These are phyloP conservation scores for Tricholaema leucomelas DNA, from an alignment of 2,113 vertebrate species.

Conservation along the genomic window DNA sequence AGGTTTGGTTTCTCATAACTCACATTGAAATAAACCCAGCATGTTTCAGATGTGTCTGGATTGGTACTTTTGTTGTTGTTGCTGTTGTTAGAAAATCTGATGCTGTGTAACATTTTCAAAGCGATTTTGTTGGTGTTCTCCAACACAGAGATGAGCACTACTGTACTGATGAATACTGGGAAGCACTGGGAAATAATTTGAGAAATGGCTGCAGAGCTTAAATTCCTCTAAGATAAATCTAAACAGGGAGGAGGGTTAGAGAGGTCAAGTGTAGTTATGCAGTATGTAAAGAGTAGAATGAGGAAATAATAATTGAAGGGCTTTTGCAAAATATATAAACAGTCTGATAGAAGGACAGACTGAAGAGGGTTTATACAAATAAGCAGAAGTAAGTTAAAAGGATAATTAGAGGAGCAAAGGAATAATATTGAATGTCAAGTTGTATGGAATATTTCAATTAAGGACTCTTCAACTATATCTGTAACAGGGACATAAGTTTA, in stretches of 20 bases:
- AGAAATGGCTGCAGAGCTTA: slow-evolving; percentile 1
- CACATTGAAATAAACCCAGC: not conserved
- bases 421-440: slow-evolving; percentile 55
- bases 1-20: not conserved
- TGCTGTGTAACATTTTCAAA: not conserved
- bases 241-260: slow-evolving; percentile 40
- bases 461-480: slow-evolving; percentile 28
- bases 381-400: slow-evolving; percentile 63
- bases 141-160: not conserved
- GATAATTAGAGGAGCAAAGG: slow-evolving; percentile 45
- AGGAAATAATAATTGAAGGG: slow-evolving; percentile 59
- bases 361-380: slow-evolving; percentile 58
- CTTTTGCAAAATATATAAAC: slow-evolving; percentile 63
- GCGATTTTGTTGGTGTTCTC: not conserved
- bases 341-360: slow-evolving; percentile 53
- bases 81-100: not conserved
- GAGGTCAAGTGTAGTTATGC: slow-evolving; percentile 52
- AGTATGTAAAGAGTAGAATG: slow-evolving; percentile 44
- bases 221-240: slow-evolving; percentile 38
- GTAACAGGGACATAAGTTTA: slow-evolving; percentile 26
- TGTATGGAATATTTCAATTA: slow-evolving; percentile 56
- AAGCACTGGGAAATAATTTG: not conserved
- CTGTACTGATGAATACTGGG: not conserved
- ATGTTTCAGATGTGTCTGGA: not conserved
- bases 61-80: not conserved